Evolutionary conservation across 2,797 vertebrate genomes (phyloP).

Genomic region (Todus mexicanus): DNA sequence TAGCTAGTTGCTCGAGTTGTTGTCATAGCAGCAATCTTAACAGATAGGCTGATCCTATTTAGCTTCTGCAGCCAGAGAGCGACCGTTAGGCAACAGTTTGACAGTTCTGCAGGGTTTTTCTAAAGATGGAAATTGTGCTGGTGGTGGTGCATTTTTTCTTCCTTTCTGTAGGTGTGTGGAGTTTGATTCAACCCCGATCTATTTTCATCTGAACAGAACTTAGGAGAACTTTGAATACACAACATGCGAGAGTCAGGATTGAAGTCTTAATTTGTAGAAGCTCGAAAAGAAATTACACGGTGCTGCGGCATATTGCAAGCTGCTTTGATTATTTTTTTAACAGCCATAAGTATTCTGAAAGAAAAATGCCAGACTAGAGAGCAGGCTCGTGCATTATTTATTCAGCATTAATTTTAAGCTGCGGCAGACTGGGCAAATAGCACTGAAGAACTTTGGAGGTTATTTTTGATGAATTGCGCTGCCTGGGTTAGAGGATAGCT

Average conservation of each 20-base stretch:
- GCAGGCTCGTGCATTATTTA: background rate
- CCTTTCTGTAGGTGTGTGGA: slow-evolving; percentile 38
- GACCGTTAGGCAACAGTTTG: slow-evolving; percentile 45
- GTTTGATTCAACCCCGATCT: background rate
- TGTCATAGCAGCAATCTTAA: slow-evolving; percentile 62
- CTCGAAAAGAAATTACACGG: background rate
- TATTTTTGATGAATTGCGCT: background rate
- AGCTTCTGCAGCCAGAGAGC: slow-evolving; percentile 39
- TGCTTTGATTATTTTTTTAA: background rate
- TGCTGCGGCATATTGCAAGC: background rate
- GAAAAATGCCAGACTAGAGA: slow-evolving; percentile 17
- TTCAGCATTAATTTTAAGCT: slow-evolving; percentile 17
- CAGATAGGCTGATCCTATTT: slow-evolving; percentile 55
- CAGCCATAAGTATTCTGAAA: slow-evolving; percentile 13
- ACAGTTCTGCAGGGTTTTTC: slow-evolving; percentile 55
- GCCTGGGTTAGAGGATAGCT: background rate
- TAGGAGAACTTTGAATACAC: background rate
- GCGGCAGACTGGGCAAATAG: background rate
- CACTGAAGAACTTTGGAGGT: background rate
- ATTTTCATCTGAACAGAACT: slow-evolving; percentile 19
- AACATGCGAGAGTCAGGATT: background rate
- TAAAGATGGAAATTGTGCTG: slow-evolving; percentile 58
- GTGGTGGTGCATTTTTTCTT: background rate
- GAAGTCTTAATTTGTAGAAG: slow-evolving; percentile 13
- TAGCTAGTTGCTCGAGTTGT: slow-evolving; percentile 38